Conservation (phyloP, 1,140 invertebrate genomes). For the Hirudo medicinalis region DNA sequence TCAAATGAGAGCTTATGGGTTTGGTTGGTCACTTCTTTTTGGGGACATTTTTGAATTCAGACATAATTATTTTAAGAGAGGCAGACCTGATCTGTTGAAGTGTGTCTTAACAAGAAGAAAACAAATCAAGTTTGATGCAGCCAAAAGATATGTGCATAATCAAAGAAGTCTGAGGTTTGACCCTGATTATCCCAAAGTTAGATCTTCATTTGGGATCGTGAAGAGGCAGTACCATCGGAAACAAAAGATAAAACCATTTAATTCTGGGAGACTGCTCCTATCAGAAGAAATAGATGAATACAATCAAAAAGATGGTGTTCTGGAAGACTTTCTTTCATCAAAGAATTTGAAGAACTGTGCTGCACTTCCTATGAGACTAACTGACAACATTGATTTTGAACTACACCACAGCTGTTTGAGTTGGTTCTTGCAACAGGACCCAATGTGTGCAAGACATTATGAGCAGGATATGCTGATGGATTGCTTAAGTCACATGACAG, state of each 20-base stretch:
- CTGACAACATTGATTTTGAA: conserved; percentile 7
- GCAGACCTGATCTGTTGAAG: conserved; percentile 13
- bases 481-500: not conserved
- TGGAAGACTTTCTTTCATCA: not conserved
- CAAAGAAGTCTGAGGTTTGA: not conserved
- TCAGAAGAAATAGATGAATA: not conserved
- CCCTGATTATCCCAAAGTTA: not conserved
- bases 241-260: no score
- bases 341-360: not conserved
- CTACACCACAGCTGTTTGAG: conserved; percentile 3
- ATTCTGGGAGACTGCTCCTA: not conserved
- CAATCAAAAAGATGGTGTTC: not conserved
- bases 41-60: conserved; percentile 16
- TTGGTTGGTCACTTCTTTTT: conserved; percentile 14
- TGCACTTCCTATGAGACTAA: not conserved
- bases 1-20: conserved; percentile 21
- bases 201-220: no score
- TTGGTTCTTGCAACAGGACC: conserved; percentile 4
- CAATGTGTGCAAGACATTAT: not conserved
- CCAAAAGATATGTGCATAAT: not conserved
- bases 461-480: conserved; percentile 5
- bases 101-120: conserved; percentile 15
- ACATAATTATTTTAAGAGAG: conserved; percentile 15
- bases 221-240: no score
- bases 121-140: conserved; percentile 6